Evolutionary conservation across 2,888 invertebrate genomes (phyloP), one percentile per base, ranked within the genome.

Genomic region (Ametastegia equiseti): DNA sequence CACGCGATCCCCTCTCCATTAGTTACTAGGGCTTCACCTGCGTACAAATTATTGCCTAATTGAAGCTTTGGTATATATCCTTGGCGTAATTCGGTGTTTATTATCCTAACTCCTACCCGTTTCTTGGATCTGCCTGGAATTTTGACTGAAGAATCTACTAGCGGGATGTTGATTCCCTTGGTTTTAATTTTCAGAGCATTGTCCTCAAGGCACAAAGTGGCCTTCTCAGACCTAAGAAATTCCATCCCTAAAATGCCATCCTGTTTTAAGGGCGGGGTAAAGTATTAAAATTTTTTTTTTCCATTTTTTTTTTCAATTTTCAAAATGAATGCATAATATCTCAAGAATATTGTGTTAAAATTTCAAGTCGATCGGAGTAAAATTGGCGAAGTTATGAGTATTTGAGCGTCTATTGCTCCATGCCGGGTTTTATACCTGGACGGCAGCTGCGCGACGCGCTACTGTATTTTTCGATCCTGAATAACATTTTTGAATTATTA

Each of bases 191-290:
- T 69, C 39, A 69, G 39, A 1, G 19, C 23, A 45, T 39, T n/a
- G 15, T 69, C 69, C 1, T 69, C 69, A 6, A 69, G 5, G 5
- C 39, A 69, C 19, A 69, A 15, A 15, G 45, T 39, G 9, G 69
- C 69, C 11, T 39, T 39, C 36, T 69, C 69, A 11, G 39, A 39
- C 19, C 1, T 39, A n/a, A 69, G 39, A 69, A 39, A 69, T 39
- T 39, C 39, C 69, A 69, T 69, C n/a, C 69, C 69, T 6, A 69
- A 39, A 39, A 69, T 69, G 13, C 69, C 19, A n/a, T 69, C 27
- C 6, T 69, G 39, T 15, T 69, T 69, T n/a, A 69, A 63, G n/a
- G n/a, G n/a, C n/a, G n/a, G n/a, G n/a, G n/a, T n/a, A n/a, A n/a
- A n/a, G n/a, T n/a, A n/a, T n/a, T n/a, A n/a, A n/a, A n/a, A n/a